A percentile compares a stretch with the other conserved stretches of the same genome.
Evolutionary conservation across 2,888 invertebrate species (phyloP).

Genomic region (Torymus aiolomorphi): DNA sequence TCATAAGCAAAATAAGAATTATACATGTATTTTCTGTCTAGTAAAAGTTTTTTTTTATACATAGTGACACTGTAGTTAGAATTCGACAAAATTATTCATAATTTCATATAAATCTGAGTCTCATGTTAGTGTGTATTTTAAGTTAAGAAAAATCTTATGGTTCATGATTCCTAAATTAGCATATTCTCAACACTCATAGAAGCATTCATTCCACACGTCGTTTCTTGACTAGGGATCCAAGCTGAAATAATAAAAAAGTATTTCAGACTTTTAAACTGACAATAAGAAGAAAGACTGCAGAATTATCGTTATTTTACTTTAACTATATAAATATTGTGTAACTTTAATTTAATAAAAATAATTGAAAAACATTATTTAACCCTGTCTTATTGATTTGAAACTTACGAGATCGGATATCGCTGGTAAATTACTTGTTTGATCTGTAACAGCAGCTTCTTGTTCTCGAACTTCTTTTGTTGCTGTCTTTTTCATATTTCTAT

Average conservation of each 20-base stretch:
- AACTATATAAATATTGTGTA: slow-evolving; percentile 39
- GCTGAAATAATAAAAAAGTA: slow-evolving; percentile 73
- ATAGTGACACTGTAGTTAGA: slow-evolving; percentile 28
- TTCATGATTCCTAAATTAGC: slow-evolving; percentile 40
- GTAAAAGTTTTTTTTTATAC: slow-evolving; percentile 39
- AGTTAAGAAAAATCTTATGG: slow-evolving; percentile 36
- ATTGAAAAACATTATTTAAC: slow-evolving; percentile 33
- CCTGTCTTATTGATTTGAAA: slow-evolving; percentile 50
- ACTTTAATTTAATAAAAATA: slow-evolving; percentile 49
- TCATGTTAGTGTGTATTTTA: slow-evolving; percentile 14
- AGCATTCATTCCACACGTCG: slow-evolving; percentile 82
- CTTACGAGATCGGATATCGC: slow-evolving; percentile 87
- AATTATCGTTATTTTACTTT: slow-evolving; percentile 52
- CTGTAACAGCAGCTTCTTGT: slow-evolving; percentile 72
- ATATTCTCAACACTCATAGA: slow-evolving; percentile 36
- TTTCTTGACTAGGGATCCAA: slow-evolving; percentile 89
- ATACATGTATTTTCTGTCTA: slow-evolving; percentile 35
- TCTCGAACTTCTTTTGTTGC: slow-evolving; percentile 69
- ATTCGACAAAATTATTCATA: slow-evolving; percentile 27
- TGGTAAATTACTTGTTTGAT: slow-evolving; percentile 86
- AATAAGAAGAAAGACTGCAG: slow-evolving; percentile 58
- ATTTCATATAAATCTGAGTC: neutral
- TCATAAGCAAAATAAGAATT: slow-evolving; percentile 28
- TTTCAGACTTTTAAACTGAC: slow-evolving; percentile 37
- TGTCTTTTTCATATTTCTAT: slow-evolving; percentile 86